Conservation (phyloP, 2,113 vertebrate genomes). For the Dascyllus trimaculatus region DNA sequence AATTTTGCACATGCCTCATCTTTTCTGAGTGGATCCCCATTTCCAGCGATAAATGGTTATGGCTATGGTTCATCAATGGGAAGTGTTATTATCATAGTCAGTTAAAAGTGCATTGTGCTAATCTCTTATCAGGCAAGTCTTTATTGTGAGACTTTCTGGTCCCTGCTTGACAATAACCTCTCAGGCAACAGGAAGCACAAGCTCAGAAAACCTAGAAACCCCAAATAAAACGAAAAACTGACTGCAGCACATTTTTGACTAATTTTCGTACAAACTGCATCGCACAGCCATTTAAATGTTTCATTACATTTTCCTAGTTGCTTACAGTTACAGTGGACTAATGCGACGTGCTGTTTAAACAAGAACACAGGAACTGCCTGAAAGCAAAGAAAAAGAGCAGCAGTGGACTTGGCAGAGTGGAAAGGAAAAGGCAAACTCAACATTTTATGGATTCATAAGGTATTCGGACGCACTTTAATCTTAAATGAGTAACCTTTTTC, state of each 20-base stretch:
- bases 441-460: not conserved
- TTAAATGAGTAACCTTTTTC: too few relatives aligned
- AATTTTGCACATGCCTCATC: not conserved
- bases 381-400: constrained; percentile 19
- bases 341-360: too few relatives aligned
- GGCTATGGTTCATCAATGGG: not conserved
- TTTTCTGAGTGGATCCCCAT: not conserved
- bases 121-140: constrained; percentile 1
- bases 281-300: too few relatives aligned
- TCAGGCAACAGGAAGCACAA: not conserved
- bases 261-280: too few relatives aligned
- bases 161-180: not conserved
- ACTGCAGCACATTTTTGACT: too few relatives aligned
- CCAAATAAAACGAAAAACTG: not conserved
- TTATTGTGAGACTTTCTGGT: not conserved
- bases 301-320: too few relatives aligned
- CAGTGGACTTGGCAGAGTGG: constrained; percentile 6
- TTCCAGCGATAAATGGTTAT: not conserved
- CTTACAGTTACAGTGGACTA: too few relatives aligned
- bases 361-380: constrained; percentile 17
- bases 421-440: constrained; percentile 9
- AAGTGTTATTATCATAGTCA: not conserved
- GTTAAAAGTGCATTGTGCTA: not conserved
- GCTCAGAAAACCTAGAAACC: not conserved
- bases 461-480: too few relatives aligned